Base-by-base conservation (phyloP, 2,797 vertebrate genomes). In the Silurus lanzhouensis region DNA sequence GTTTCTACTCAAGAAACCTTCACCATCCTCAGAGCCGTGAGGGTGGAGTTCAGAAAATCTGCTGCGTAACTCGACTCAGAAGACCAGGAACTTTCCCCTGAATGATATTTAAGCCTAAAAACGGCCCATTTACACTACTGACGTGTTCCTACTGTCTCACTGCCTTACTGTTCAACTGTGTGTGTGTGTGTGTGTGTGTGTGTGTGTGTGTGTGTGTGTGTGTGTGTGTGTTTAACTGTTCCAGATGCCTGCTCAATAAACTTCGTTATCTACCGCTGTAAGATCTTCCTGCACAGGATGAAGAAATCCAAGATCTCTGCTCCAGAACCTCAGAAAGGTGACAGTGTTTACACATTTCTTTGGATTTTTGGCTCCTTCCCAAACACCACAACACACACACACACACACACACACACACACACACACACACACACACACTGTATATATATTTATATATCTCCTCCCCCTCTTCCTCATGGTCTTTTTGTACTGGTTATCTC, bases 261-360 rank as follows among this genome's bases (percentile, higher is more conserved):
- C 82, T 90, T 95, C 88, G 58, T 94, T 60, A 90, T 95, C 89
- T 94, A 93, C 82, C 94, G 93, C 85, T 95, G 94, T 91, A 94
- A 92, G 89, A 93, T 91, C 52, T 94, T 94, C 89, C 81, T 94
- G 64, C 93, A 91, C 64, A 92, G 91, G n/a, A 84, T 95, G 90
- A 94, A 90, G 91, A 94, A 88, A 3, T 84, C 60, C 67, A 90
- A 94, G 82, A 82, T 86, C 13, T 71, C 89, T 80, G 89, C 88
- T n/a, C 91, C 83, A 84, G 84, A 70, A 4, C 84, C 2, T 92
- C 86, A 86, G 87, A 68, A 38, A 76, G 57, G 74, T 79, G 25
- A 75, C 6, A 64, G 22, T 52, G 48, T 52, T 31, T 31, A 31
- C 3, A 31, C 31, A 31, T 31, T 31, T 31, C 31, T 31, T 31